Conservation (phyloP, 2,113 vertebrate species). For the Cryptomyrus ogoouensis region DNA sequence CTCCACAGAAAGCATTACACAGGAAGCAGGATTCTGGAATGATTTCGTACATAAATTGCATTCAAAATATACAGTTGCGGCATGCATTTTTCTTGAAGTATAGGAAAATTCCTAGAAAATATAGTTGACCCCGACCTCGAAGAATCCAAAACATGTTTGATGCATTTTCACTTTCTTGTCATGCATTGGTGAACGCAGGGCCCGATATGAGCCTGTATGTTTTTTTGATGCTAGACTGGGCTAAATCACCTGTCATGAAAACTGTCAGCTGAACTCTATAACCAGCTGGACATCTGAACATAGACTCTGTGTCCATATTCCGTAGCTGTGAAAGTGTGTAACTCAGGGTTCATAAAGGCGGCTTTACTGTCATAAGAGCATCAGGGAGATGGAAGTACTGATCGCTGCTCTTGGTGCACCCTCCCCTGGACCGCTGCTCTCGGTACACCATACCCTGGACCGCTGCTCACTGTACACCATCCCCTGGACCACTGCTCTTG, state of each 20-base stretch:
- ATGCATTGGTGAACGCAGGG: not conserved
- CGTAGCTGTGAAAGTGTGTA: not conserved
- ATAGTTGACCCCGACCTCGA: not conserved
- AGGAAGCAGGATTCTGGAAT: slow-evolving; percentile 1
- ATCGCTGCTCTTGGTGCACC: not conserved
- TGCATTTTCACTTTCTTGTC: slow-evolving; percentile 4
- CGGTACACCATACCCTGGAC: not conserved
- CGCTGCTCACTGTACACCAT: not conserved
- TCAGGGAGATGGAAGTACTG: not conserved
- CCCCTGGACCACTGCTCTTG: rapidly evolving
- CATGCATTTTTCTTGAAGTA: slow-evolving; percentile 1
- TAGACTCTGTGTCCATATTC: not conserved
- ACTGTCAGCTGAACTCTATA: not conserved
- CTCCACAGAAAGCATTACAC: not conserved
- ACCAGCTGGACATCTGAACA: not conserved
- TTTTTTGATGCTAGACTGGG: not conserved
- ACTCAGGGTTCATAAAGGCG: not conserved
- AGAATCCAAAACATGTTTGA: not conserved
- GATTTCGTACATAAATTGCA: slow-evolving; percentile 9
- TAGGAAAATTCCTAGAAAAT: not conserved
- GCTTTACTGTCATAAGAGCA: not conserved
- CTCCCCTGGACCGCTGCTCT: not conserved
- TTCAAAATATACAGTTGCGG: not conserved
- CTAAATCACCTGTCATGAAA: not conserved
- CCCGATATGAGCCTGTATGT: not conserved